These are phyloP conservation scores for Callopanchax toddi DNA, from an alignment of 2,113 vertebrate species.

Conservation along the genomic window DNA sequence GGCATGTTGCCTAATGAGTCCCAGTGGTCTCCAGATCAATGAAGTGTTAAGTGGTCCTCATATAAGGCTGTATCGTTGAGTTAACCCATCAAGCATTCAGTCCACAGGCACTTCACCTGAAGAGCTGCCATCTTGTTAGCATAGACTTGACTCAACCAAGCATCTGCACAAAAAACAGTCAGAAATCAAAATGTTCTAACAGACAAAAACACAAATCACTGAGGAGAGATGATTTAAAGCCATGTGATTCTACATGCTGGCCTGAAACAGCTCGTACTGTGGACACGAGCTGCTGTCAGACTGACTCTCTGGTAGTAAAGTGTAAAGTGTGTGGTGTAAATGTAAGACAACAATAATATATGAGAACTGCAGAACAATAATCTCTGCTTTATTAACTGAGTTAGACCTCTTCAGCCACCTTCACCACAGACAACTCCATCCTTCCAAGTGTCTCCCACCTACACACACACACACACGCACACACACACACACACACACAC, in stretches of 20 bases:
- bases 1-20: constrained; percentile 41
- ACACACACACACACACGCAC: constrained; percentile 47
- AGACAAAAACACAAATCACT: constrained; percentile 1
- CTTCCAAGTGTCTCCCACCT: constrained; percentile 62
- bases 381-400: constrained; percentile 32
- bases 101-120: constrained; percentile 65
- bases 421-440: constrained; percentile 59
- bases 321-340: constrained; percentile 13
- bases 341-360: constrained; percentile 8
- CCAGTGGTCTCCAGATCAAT: constrained; percentile 69
- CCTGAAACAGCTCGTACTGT: constrained; percentile 16
- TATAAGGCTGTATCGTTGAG: constrained; percentile 56
- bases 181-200: not conserved
- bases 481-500: constrained; percentile 45
- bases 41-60: constrained; percentile 63
- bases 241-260: constrained; percentile 11
- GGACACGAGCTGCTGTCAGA: constrained; percentile 10
- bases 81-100: constrained; percentile 53
- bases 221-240: constrained; percentile 20
- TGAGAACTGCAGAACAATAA: constrained; percentile 17
- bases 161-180: constrained; percentile 3
- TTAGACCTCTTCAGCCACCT: constrained; percentile 46
- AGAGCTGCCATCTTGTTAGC: constrained; percentile 77
- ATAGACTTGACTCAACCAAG: constrained; percentile 72
- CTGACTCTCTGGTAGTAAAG: no score